phyloP scores from a whole-genome alignment of 2,113 vertebrate genomes.

The Balaeniceps rex region DNA sequence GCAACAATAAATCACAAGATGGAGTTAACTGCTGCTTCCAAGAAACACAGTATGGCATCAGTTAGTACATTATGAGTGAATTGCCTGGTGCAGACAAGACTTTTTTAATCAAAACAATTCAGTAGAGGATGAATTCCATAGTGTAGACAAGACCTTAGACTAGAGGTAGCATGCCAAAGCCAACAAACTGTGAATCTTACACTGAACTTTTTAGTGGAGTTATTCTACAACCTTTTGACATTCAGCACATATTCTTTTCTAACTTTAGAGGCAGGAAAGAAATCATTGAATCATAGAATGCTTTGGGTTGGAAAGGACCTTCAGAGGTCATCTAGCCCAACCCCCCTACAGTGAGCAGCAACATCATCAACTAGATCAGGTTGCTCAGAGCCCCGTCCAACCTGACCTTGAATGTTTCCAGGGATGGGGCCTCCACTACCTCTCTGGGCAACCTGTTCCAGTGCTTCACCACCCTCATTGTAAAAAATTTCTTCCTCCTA shows the following conservation, averaged over 20 bases:
- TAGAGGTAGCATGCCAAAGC: background rate
- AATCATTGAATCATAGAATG: too few species aligned
- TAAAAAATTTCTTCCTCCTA: too few species aligned
- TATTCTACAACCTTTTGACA: background rate
- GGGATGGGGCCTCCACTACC: too few species aligned
- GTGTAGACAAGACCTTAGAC: background rate
- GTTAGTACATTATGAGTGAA: background rate
- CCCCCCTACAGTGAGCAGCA: too few species aligned
- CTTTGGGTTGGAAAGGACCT: too few species aligned
- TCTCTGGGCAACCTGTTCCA: too few species aligned
- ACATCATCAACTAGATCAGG: too few species aligned
- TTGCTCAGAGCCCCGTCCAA: too few species aligned
- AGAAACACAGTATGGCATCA: background rate
- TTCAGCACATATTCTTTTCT: background rate
- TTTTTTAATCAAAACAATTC: background rate
- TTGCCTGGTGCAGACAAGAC: background rate
- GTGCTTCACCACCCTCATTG: too few species aligned
- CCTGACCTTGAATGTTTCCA: too few species aligned
- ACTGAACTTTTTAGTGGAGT: background rate
- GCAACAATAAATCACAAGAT: background rate
- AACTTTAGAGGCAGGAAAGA: background rate
- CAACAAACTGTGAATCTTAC: background rate
- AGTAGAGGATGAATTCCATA: background rate
- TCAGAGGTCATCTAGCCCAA: too few species aligned
- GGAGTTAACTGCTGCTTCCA: background rate